phyloP scores from a whole-genome alignment of 2,797 vertebrate species.

The Pangasius sanitwongsei region DNA sequence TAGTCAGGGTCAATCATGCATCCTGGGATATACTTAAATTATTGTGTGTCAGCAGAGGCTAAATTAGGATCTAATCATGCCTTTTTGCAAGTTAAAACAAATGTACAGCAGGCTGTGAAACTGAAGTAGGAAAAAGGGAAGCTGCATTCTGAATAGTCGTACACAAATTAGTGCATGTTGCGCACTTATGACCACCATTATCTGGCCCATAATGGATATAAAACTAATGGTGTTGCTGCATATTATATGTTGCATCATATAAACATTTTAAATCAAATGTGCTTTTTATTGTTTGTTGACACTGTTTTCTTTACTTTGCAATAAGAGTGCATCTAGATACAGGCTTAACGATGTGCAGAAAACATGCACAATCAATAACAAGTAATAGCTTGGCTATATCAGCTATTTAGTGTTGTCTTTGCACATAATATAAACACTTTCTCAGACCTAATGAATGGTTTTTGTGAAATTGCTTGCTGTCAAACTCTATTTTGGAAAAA shows the following conservation, averaged over 20 bases:
- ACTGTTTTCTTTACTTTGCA: slow-evolving; percentile 17
- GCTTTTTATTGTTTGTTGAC: slow-evolving; percentile 39
- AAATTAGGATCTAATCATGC: slow-evolving; percentile 47
- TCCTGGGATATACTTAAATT: slow-evolving; percentile 47
- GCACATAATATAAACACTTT: slow-evolving; percentile 21
- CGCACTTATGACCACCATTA: slow-evolving; percentile 39
- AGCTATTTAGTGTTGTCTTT: slow-evolving; percentile 18
- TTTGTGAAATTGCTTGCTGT: slow-evolving; percentile 24
- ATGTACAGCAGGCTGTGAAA: slow-evolving; percentile 39
- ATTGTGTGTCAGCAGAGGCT: slow-evolving; percentile 49
- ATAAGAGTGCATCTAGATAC: slow-evolving; percentile 4
- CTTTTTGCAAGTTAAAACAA: slow-evolving; percentile 49
- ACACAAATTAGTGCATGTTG: slow-evolving; percentile 29
- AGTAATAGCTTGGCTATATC: not conserved
- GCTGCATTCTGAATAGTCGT: slow-evolving; percentile 24
- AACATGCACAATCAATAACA: slow-evolving; percentile 10
- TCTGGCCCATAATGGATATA: slow-evolving; percentile 24
- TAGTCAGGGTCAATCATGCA: slow-evolving; percentile 48
- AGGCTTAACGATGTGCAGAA: not conserved
- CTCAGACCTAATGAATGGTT: slow-evolving; percentile 2
- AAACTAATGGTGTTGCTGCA: slow-evolving; percentile 10
- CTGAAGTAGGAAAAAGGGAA: slow-evolving; percentile 28
- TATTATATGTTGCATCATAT: not conserved
- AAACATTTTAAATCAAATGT: slow-evolving; percentile 30
- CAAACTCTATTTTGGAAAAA: slow-evolving; percentile 25